Evolutionary conservation across 2,797 vertebrate species (phyloP).

Genomic region (Simalia tracyae): DNA sequence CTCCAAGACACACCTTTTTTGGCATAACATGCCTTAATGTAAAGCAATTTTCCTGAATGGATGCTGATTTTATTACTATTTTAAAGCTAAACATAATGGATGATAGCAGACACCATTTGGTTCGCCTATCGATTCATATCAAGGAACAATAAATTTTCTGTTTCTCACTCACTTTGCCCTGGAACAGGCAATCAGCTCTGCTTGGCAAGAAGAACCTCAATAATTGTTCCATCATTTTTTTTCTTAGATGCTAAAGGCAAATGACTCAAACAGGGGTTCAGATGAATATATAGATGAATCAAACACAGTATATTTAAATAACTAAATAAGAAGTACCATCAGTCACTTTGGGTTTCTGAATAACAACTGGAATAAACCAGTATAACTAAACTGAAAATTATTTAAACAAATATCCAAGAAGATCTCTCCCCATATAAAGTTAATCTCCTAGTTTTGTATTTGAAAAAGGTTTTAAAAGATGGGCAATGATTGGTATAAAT

Average conservation of each 20-base stretch:
- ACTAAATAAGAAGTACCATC: slow-evolving; percentile 14
- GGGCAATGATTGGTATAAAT: slow-evolving; percentile 50
- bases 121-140: background rate
- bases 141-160: background rate
- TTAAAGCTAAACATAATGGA: no score
- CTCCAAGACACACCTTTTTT: background rate
- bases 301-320: background rate
- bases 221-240: no score
- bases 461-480: background rate
- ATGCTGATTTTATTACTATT: no score
- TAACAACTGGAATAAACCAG: background rate
- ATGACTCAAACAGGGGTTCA: background rate
- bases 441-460: background rate
- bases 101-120: no score
- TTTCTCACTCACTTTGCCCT: background rate
- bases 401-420: slow-evolving; percentile 36
- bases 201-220: background rate
- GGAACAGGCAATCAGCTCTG: background rate
- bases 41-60: no score
- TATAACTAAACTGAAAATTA: slow-evolving; percentile 6
- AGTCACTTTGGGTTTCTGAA: slow-evolving; percentile 17
- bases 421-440: slow-evolving; percentile 27
- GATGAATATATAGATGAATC: background rate
- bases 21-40: no score
- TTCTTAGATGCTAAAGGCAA: background rate